Base-by-base conservation (phyloP, 1,140 invertebrate genomes). In the Batillaria attramentaria region DNA sequence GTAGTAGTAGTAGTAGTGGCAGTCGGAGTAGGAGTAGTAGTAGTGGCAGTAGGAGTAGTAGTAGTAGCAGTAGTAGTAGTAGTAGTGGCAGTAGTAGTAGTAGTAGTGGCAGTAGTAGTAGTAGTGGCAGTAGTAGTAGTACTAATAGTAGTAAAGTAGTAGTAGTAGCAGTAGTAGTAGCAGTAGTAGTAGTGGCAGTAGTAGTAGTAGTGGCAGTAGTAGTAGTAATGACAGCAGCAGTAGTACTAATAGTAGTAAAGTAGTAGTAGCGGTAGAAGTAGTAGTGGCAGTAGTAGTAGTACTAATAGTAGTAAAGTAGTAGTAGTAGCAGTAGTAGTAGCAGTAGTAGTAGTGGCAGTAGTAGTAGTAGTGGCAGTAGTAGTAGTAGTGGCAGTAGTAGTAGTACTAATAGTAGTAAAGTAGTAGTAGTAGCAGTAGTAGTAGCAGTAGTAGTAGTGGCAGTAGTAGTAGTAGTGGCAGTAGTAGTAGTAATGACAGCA, bases 1-100 rank as follows among this genome's bases (percentile, higher is more conserved):
- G 43, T 62, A 75, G 43, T 35, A 1, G 70, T 13, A 72, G 70
- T 13, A 72, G 3, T 72, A 72, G 70, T 72, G 39, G 70, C 39
- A 72, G 70, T 72, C n/a, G 70, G 1, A 72, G 70, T 54, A 72
- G 73, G 60, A 75, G 73, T 75, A 62, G 73, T 75, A 31, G 73
- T 54, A 60, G 54, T 31, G 31, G 73, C 57, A 60, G 54, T 54
- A 60, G 54, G 28, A 75, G 54, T 60, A 72, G 70, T 72, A 72
- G 70, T 5, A 72, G 70, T 72, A 4, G 41, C 13, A 75, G 28
- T 60, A 75, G 54, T 60, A 75, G 54, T 60, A 5, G 54, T 62
- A 62, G 43, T 62, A 75, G 43, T 35, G 1, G 70, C 8, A 72
- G 70, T 13, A 72, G 3, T 72, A 72, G 70, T 72, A 72, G 70